Base-by-base conservation (phyloP, 2,888 invertebrate genomes). In the Lamellibrachia columna region DNA sequence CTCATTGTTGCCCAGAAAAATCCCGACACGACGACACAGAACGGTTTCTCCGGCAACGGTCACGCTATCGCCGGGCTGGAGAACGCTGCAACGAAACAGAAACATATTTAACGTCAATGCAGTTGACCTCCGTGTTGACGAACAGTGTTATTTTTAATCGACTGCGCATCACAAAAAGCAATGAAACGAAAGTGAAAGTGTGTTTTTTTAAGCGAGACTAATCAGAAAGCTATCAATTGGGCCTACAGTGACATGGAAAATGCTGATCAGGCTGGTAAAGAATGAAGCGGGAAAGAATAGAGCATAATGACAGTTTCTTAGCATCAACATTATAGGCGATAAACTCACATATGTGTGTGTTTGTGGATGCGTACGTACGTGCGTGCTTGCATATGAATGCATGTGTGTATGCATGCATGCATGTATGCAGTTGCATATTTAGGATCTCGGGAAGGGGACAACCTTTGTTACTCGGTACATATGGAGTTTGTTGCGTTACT, bases 1-100 rank as follows among this genome's bases (percentile, higher is more conserved):
- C 75, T 75, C 75, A n/a, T 75, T n/a, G 75, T 75, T 75, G 15
- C 75, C 75, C 75, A 75, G n/a, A 75, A n/a, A 75, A 75, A 75
- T 22, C 75, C 15, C 75, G n/a, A 75, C 75, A 22, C n/a, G 75
- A n/a, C 22, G 75, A 75, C 75, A 75, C 22, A 22, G 22, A 75
- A n/a, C 22, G 6, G 75, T 15, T 6, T 22, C 75, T 22, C 22
- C 75, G 75, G 15, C 75, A 22, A 75, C 75, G 75, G 75, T 75
- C 75, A 75, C 75, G 6, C 22, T 22, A 7, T 75, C 75, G 75
- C 75, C 75, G 75, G 75, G 75, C 4, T 75, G 75, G 75, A 75
- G 75, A 75, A 22, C 3, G n/a, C 75, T 75, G 75, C n/a, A 75
- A 75, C 75, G 75, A 75, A 75, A 22, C 75, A n/a, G 22, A 22